Evolutionary conservation across 1,140 invertebrate species (phyloP).

Genomic region (Psilanteris sp.): DNA sequence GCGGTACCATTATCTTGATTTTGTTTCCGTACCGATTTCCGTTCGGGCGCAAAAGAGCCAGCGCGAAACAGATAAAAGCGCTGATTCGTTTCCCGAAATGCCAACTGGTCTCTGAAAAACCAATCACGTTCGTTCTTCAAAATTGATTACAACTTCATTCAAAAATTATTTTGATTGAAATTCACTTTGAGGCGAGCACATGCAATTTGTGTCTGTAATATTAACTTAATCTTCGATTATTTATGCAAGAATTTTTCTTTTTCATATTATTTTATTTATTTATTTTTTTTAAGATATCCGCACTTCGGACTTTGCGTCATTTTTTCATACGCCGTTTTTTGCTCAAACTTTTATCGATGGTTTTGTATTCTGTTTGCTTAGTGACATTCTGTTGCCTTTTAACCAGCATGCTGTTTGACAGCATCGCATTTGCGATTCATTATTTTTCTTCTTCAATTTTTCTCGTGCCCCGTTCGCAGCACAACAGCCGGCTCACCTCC

Average conservation of each 20-base stretch:
- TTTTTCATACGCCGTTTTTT: no score
- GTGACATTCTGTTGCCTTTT: not conserved
- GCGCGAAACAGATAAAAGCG: constrained; percentile 48
- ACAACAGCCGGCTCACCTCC: constrained; percentile 29
- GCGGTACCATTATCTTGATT: constrained; percentile 57
- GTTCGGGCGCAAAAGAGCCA: constrained; percentile 35
- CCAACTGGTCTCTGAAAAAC: constrained; percentile 4
- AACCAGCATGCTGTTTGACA: constrained; percentile 5
- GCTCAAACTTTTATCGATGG: no score
- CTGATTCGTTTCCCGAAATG: constrained; percentile 33
- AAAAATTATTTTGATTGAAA: constrained; percentile 36
- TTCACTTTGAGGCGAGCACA: no score
- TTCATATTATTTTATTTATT: no score
- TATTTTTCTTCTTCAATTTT: constrained; percentile 48
- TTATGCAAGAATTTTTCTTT: no score
- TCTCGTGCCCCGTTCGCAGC: constrained; percentile 7
- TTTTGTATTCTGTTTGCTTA: no score
- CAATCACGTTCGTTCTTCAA: constrained; percentile 19
- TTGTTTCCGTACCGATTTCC: constrained; percentile 51
- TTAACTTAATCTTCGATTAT: no score
- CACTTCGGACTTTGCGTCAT: no score
- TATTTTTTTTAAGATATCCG: no score
- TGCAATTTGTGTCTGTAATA: no score
- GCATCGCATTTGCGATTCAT: constrained; percentile 43
- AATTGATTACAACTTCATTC: constrained; percentile 35